A percentile compares a stretch with the other conserved stretches of the same genome.
Evolutionary conservation across 2,888 invertebrate species (phyloP).

Genomic region (Pycnomerus fuliginosus): DNA sequence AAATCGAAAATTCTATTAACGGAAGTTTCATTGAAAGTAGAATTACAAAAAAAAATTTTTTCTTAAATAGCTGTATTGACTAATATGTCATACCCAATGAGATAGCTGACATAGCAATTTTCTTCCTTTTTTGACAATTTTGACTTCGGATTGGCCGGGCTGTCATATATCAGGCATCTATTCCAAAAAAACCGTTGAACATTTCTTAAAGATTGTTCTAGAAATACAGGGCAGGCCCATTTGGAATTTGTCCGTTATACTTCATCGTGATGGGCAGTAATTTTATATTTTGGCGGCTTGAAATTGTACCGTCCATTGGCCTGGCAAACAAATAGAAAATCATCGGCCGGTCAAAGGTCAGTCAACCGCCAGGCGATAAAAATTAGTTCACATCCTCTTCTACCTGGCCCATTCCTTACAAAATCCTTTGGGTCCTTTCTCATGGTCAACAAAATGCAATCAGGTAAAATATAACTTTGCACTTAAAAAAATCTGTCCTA

Average conservation of each 20-base stretch:
- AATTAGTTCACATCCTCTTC: slow-evolving; percentile 39
- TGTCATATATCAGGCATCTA: no score
- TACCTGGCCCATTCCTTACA: slow-evolving; percentile 30
- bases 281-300: not conserved
- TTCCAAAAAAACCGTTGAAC: no score
- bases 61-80: no score
- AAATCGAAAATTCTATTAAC: no score
- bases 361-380: slow-evolving; percentile 29
- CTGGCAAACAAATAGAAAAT: slow-evolving; percentile 3
- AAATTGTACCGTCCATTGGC: slow-evolving; percentile 1
- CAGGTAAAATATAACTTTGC: slow-evolving; percentile 28
- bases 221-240: no score
- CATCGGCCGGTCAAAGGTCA: slow-evolving; percentile 25
- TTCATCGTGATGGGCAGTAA: not conserved
- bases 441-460: slow-evolving; percentile 28
- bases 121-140: no score
- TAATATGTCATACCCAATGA: no score
- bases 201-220: no score
- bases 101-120: no score
- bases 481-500: slow-evolving; percentile 23
- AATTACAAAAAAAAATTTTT: no score
- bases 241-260: not conserved
- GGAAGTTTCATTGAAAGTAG: no score
- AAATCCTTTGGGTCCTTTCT: slow-evolving; percentile 26
- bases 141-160: no score